Evolutionary conservation across 2,797 vertebrate genomes (phyloP), one percentile per base, ranked within the genome.

Genomic region (Danio choprae): DNA sequence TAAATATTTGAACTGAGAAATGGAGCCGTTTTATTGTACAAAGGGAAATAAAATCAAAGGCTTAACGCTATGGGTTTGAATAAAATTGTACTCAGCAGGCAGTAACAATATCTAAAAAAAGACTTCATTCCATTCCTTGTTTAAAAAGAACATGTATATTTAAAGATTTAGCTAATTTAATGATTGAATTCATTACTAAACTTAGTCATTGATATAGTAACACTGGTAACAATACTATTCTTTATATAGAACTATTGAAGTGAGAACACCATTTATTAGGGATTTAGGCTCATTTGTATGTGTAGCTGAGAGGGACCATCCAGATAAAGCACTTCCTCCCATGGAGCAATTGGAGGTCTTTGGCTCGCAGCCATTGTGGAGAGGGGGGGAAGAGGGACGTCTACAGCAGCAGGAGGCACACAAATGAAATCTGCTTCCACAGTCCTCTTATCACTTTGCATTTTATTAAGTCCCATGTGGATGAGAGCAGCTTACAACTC

Each of bases 241-340:
- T 20, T 58, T 18, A 22, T 78, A 56, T 13, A 71, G 43, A 55
- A 72, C 74, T 74, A 85, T 85, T 72, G 84, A 85, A 83, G 79
- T 67, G 53, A 62, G 58, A 65, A 76, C 40, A 22, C 58, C 59
- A 22, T 53, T 88, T 81, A 79, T 87, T 81, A 82, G 71, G 2
- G 44, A 62, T 71, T 16, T 50, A 56, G 64, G 46, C 29, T 62
- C 44, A 29, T 29, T 29, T 29, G 60, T 59, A 0, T 65, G 75
- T 50, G 44, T 44, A 44, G 43, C 29, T 53, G 40, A 55, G 68
- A 11, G 40, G 22, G 60, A 29, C 10, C 10, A 43, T 44, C 40
- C 68, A 72, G 68, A 81, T 81, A 77, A 85, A 84, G 70, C 62
- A 41, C 59, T 68, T 72, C 76, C 43, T 84, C 81, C 80, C 74